Conservation (phyloP, 2,888 invertebrate species). For the Saturnia pavonia region DNA sequence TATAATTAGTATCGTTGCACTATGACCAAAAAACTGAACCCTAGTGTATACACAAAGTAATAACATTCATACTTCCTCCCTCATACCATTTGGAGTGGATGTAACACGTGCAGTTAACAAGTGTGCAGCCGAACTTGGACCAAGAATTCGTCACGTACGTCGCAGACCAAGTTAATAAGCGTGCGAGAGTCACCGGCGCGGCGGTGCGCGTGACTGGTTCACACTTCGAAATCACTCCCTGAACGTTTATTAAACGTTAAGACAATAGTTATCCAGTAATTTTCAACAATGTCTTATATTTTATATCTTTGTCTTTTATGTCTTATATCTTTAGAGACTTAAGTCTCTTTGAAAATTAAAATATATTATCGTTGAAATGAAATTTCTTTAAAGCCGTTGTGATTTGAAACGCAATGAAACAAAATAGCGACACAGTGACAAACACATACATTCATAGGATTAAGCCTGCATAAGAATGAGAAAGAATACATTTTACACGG, state of each 20-base stretch:
- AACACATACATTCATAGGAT: too few species aligned
- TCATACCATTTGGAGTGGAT: neutral
- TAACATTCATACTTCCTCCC: neutral
- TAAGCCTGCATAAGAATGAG: too few species aligned
- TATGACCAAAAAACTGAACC: neutral
- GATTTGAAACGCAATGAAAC: too few species aligned
- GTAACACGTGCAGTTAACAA: conserved; percentile 14
- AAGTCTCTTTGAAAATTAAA: too few species aligned
- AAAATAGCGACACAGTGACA: too few species aligned
- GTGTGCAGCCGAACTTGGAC: conserved; percentile 21
- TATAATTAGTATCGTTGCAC: neutral
- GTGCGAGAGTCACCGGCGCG: conserved; percentile 39
- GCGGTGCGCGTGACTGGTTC: conserved; percentile 29
- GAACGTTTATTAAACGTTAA: neutral
- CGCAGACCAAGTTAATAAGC: conserved; percentile 29
- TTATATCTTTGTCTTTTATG: too few species aligned
- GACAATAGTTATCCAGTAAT: neutral
- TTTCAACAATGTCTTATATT: too few species aligned
- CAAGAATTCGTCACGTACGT: conserved; percentile 24
- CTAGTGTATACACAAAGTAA: neutral
- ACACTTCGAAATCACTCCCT: neutral
- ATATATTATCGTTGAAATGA: too few species aligned
- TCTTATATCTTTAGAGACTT: too few species aligned
- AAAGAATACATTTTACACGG: too few species aligned
- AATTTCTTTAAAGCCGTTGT: too few species aligned